phyloP scores from a whole-genome alignment of 2,113 vertebrate genomes.

The Strix aluco region DNA sequence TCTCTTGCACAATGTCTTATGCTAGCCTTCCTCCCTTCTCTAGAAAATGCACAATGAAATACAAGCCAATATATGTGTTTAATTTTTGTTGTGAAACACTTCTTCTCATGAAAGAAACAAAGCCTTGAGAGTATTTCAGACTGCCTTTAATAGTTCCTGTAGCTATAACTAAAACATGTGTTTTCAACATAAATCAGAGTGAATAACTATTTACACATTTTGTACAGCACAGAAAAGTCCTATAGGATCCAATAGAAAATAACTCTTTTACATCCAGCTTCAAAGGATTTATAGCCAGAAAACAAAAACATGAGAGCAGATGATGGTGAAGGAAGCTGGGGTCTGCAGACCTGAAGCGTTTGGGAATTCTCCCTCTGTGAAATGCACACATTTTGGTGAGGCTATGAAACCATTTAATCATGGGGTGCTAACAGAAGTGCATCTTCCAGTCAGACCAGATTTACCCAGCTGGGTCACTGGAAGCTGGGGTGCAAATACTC shows the following conservation, averaged over 20 bases:
- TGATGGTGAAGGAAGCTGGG: neutral
- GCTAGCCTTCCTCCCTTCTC: neutral
- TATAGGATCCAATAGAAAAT: neutral
- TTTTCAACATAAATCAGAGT: conserved; percentile 23
- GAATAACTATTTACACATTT: neutral
- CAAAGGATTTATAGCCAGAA: neutral
- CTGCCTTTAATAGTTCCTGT: neutral
- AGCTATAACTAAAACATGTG: neutral
- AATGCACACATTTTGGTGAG: neutral
- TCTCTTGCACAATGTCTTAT: neutral
- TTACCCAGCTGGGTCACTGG: neutral
- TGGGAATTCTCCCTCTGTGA: neutral
- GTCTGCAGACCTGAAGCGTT: neutral
- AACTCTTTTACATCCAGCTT: neutral
- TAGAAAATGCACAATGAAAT: neutral
- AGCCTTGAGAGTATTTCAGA: neutral
- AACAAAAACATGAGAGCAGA: neutral
- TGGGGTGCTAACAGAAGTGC: neutral
- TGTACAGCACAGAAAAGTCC: neutral
- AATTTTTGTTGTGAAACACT: neutral
- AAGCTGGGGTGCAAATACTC: neutral
- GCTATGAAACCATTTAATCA: neutral
- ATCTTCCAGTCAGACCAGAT: neutral
- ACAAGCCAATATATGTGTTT: neutral
- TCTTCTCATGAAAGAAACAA: neutral